These are phyloP conservation scores for Sesamia inferens DNA, from an alignment of 2,888 invertebrate species.

Conservation along the genomic window DNA sequence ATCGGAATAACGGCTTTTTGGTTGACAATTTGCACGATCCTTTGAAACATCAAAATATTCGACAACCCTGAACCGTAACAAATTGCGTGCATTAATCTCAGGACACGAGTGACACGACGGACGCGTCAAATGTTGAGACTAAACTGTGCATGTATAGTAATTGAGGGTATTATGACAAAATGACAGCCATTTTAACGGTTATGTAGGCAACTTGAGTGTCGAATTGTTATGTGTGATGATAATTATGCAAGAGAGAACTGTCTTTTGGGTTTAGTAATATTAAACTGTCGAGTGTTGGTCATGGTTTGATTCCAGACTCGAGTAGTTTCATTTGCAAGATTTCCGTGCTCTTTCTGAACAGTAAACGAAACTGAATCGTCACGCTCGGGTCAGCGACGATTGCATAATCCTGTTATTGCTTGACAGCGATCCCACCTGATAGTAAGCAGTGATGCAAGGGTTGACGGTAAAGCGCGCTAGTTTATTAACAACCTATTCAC, in stretches of 20 bases:
- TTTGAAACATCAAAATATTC: slow-evolving; percentile 4
- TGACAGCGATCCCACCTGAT: too few species aligned
- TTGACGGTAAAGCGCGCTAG: too few species aligned
- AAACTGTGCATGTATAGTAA: slow-evolving; percentile 4
- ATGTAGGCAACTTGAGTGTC: neutral
- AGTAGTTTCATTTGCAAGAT: neutral
- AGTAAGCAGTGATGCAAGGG: too few species aligned
- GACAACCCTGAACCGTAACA: slow-evolving; percentile 13
- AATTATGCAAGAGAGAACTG: neutral
- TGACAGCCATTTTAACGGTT: neutral
- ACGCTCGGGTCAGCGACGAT: neutral
- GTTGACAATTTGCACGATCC: too few species aligned
- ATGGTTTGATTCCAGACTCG: neutral
- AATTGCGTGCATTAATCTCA: slow-evolving; percentile 33
- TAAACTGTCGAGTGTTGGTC: neutral
- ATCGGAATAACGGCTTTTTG: too few species aligned
- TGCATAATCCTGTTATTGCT: neutral
- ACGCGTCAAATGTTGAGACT: slow-evolving; percentile 25
- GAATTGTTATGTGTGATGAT: neutral
- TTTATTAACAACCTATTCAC: too few species aligned
- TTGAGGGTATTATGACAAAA: slow-evolving; percentile 27
- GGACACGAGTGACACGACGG: slow-evolving; percentile 4
- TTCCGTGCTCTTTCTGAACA: neutral
- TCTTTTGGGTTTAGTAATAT: neutral
- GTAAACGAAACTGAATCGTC: neutral